phyloP scores from a whole-genome alignment of 2,113 vertebrate species.

The Paradisaea rubra region DNA sequence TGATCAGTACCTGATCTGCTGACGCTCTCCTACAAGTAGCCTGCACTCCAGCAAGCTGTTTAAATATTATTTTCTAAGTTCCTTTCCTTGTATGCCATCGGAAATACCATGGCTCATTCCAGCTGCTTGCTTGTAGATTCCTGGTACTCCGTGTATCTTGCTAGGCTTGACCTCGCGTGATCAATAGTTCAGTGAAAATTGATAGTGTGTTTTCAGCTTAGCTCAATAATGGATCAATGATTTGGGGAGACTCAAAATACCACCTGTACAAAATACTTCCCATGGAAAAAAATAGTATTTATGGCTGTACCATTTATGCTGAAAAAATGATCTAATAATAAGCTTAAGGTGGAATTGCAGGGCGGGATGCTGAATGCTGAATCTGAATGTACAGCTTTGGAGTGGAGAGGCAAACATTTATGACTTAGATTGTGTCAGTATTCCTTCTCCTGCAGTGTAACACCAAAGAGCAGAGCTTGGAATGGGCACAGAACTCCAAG shows the following conservation, averaged over 20 bases:
- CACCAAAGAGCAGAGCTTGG: neutral
- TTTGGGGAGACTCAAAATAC: neutral
- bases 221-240: neutral
- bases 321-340: neutral
- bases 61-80: neutral
- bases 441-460: neutral
- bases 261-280: neutral
- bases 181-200: neutral
- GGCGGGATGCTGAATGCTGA: neutral
- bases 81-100: neutral
- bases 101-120: neutral
- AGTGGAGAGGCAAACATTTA: neutral
- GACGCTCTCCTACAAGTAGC: neutral
- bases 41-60: neutral
- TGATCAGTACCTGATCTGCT: neutral
- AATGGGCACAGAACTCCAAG: neutral
- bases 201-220: neutral
- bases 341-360: neutral
- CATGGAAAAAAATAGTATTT: neutral
- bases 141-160: neutral
- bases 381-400: neutral
- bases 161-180: neutral
- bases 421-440: neutral
- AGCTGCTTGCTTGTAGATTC: neutral
- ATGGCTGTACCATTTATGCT: neutral